Conservation (phyloP, 2,888 invertebrate genomes). For the Athripsodes cinereus region DNA sequence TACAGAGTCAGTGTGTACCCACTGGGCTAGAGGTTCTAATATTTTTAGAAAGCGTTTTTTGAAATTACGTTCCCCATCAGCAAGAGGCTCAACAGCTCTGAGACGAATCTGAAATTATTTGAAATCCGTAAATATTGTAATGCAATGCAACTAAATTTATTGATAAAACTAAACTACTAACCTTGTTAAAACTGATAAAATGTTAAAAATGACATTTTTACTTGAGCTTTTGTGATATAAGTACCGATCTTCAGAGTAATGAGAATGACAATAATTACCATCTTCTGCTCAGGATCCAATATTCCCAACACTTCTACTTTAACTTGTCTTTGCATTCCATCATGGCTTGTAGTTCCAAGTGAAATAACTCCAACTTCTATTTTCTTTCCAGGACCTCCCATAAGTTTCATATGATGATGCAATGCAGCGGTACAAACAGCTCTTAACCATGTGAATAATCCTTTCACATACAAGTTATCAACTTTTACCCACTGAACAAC, state of each 20-base stretch:
- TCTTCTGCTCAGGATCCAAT: slow-evolving; percentile 65
- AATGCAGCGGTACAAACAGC: slow-evolving; percentile 75
- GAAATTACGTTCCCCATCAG: slow-evolving; percentile 71
- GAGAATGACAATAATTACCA: slow-evolving; percentile 35
- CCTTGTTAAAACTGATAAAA: no score
- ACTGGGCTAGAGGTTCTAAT: slow-evolving; percentile 67
- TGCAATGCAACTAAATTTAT: no score
- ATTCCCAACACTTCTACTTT: slow-evolving; percentile 86
- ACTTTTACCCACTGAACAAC: slow-evolving; percentile 85
- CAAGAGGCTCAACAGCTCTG: slow-evolving; percentile 75
- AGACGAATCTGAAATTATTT: slow-evolving; percentile 53
- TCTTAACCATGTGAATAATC: slow-evolving; percentile 64
- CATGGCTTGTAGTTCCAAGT: slow-evolving; percentile 78
- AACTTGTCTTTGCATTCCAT: slow-evolving; percentile 68
- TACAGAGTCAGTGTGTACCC: slow-evolving; percentile 73
- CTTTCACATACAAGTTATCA: slow-evolving; percentile 56
- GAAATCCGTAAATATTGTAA: no score
- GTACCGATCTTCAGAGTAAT: no score
- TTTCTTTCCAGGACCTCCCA: slow-evolving; percentile 67
- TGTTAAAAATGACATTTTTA: no score
- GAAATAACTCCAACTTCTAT: slow-evolving; percentile 84
- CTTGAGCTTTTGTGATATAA: no score
- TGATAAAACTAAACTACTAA: no score
- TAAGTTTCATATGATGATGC: slow-evolving; percentile 65
- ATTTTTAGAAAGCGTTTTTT: slow-evolving; percentile 79